Evolutionary conservation across 2,113 vertebrate species (phyloP).

Genomic region (Lycocorax pyrrhopterus): DNA sequence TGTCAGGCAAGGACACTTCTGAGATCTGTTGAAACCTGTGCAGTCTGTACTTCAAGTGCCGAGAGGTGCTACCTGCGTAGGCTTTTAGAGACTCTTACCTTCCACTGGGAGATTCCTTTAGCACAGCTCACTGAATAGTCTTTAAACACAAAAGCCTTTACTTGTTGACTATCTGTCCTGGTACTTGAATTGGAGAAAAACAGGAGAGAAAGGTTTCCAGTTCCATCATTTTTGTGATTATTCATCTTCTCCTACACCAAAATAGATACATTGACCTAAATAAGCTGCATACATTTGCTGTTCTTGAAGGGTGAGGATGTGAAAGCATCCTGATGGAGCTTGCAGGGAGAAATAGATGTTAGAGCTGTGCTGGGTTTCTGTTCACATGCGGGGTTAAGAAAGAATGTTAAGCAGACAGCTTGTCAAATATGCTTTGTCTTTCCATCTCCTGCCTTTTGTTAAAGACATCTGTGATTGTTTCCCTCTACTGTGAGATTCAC

Average conservation of each 20-base stretch:
- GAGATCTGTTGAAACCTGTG: neutral
- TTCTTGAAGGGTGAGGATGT: neutral
- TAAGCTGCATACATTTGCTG: neutral
- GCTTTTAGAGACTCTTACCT: neutral
- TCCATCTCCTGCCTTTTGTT: neutral
- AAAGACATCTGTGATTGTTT: neutral
- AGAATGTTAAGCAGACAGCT: neutral
- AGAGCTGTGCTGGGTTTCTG: neutral
- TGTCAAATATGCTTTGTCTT: neutral
- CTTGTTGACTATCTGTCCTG: neutral
- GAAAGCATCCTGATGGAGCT: neutral
- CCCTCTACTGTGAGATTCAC: neutral
- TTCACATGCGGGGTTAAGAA: neutral
- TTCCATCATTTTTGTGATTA: neutral
- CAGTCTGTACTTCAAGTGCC: neutral
- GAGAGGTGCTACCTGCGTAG: neutral
- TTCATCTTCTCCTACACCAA: neutral
- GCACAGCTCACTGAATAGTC: neutral
- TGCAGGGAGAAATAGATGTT: neutral
- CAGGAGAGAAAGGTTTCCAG: neutral
- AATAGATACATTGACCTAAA: constrained; percentile 35
- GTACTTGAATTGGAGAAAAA: neutral
- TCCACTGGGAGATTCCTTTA: neutral
- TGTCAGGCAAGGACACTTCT: neutral
- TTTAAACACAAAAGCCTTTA: neutral